Evolutionary conservation across 1,140 invertebrate species (phyloP).

Genomic region (Bombus turneri): DNA sequence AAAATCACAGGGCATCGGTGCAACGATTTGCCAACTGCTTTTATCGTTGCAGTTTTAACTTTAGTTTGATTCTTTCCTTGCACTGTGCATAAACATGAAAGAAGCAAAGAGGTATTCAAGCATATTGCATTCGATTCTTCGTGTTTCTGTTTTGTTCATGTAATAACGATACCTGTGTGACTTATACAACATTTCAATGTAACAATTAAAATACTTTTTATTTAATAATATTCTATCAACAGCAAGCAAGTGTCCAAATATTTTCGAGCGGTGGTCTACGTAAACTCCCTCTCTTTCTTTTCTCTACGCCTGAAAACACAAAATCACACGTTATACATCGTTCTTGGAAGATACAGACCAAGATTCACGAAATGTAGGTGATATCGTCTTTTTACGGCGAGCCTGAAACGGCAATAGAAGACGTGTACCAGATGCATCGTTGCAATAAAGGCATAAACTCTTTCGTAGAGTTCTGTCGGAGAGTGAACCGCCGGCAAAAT

Average conservation of each 20-base stretch:
- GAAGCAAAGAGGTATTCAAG: not conserved
- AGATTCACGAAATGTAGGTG: conserved; percentile 47
- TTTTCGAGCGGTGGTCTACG: no score
- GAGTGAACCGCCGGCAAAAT: conserved; percentile 31
- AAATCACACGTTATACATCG: conserved; percentile 14
- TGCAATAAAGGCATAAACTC: conserved; percentile 78
- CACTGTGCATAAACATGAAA: not conserved
- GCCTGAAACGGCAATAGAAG: not conserved
- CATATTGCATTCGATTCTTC: not conserved
- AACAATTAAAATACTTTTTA: no score
- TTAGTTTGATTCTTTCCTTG: not conserved
- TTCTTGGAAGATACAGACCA: conserved; percentile 27
- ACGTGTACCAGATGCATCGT: conserved; percentile 53
- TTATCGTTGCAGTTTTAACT: conserved; percentile 3
- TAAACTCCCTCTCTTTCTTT: not conserved
- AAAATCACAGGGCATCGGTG: not conserved
- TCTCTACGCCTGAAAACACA: not conserved
- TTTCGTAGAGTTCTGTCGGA: conserved; percentile 68
- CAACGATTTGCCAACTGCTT: conserved; percentile 10
- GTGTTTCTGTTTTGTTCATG: not conserved
- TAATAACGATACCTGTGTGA: no score
- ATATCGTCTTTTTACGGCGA: conserved; percentile 63
- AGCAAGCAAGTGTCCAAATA: no score
- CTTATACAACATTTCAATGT: no score
- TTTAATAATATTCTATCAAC: no score